Conservation (phyloP, 64 coral and sea anemone species). For the Dendronephthya gigantea region DNA sequence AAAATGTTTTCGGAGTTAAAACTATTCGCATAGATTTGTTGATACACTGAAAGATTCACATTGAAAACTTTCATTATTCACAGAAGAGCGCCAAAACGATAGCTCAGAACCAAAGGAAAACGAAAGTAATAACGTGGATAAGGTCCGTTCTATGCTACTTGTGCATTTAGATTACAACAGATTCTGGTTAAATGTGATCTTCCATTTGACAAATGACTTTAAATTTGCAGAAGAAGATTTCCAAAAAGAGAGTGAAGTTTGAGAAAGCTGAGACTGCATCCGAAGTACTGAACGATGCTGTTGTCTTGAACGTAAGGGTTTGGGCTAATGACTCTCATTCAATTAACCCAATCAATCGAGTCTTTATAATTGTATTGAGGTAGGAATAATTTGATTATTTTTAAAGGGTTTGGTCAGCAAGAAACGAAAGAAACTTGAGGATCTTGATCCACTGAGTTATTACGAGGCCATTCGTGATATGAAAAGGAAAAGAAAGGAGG, state of each 20-base stretch:
- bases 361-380: background rate
- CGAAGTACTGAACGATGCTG: background rate
- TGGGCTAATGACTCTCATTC: background rate
- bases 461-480: slow-evolving; percentile 54
- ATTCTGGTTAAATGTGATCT: background rate
- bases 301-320: background rate
- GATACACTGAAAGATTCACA: too few species aligned
- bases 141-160: background rate
- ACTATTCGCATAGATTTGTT: too few species aligned
- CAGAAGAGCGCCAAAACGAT: too few species aligned
- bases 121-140: background rate
- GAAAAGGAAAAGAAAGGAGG: slow-evolving; percentile 59
- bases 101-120: background rate
- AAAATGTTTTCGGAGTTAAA: too few species aligned
- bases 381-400: background rate
- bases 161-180: background rate
- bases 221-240: background rate
- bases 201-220: background rate
- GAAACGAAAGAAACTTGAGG: slow-evolving; percentile 50
- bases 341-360: too few species aligned
- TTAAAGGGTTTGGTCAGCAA: background rate
- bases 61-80: too few species aligned
- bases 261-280: background rate
- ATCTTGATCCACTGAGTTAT: slow-evolving; percentile 57
- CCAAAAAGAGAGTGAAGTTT: background rate